Evolutionary conservation across 2,888 invertebrate genomes (phyloP).

Genomic region (Melieria omissa): DNA sequence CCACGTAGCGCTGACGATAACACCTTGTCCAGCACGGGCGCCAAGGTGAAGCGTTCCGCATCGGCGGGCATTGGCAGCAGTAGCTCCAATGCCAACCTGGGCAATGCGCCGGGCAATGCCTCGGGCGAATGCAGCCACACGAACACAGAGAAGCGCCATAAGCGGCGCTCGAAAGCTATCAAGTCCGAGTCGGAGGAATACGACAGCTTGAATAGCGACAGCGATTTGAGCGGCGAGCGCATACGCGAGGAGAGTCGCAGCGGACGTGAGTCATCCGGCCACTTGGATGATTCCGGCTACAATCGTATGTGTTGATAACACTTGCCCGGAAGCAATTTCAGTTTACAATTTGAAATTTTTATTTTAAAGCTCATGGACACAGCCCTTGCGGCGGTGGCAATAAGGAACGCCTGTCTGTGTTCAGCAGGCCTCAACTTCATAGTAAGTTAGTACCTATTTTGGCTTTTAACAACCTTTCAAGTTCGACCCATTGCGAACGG

Average conservation of each 20-base stretch:
- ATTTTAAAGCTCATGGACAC: conserved; percentile 57
- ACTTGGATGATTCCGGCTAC: conserved; percentile 67
- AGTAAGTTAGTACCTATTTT: conserved; percentile 71
- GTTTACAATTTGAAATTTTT: background rate
- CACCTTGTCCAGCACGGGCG: conserved; percentile 51
- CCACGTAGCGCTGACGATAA: conserved; percentile 54
- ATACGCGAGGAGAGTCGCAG: conserved; percentile 67
- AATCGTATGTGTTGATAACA: conserved; percentile 49
- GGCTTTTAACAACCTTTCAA: conserved; percentile 39
- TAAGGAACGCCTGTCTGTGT: conserved; percentile 68
- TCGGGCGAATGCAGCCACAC: conserved; percentile 51
- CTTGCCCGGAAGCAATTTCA: background rate
- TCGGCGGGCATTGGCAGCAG: conserved; percentile 47
- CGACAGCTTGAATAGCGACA: conserved; percentile 70
- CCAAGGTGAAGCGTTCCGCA: conserved; percentile 54
- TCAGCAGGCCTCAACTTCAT: conserved; percentile 70
- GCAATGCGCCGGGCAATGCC: conserved; percentile 20
- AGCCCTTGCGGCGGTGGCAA: conserved; percentile 61
- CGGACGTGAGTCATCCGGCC: conserved; percentile 68
- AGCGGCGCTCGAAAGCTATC: conserved; percentile 69
- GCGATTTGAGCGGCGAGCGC: conserved; percentile 67
- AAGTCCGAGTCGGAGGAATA: conserved; percentile 72
- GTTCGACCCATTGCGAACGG: conserved; percentile 39
- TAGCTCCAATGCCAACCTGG: conserved; percentile 48
- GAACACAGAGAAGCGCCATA: conserved; percentile 63